These are phyloP conservation scores for Xanthia togata DNA, from an alignment of 2,888 invertebrate species.

Conservation along the genomic window DNA sequence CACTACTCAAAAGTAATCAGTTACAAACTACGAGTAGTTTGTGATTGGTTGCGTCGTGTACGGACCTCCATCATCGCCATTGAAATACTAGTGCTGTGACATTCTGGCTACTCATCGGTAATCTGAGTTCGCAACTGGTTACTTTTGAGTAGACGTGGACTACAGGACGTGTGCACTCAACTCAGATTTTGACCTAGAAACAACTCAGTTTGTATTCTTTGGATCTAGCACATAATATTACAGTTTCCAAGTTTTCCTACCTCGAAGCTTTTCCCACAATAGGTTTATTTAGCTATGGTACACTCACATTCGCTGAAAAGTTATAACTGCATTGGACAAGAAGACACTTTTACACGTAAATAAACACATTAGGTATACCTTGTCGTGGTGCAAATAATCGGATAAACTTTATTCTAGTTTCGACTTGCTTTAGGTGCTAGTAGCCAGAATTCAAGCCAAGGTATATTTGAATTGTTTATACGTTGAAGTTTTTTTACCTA, in stretches of 20 bases:
- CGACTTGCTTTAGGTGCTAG: neutral
- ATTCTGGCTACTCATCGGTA: neutral
- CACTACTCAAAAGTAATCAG: too few species aligned
- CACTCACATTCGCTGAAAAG: neutral
- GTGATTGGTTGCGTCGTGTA: too few species aligned
- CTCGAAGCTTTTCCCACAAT: neutral
- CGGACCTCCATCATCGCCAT: too few species aligned
- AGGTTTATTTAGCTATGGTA: neutral
- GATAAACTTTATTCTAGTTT: neutral
- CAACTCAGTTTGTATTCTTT: neutral
- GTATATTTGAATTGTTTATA: neutral
- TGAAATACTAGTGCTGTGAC: neutral
- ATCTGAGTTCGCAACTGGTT: neutral
- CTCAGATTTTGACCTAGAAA: neutral
- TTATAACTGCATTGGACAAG: constrained; percentile 7
- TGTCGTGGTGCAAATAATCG: neutral
- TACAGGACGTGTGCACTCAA: neutral
- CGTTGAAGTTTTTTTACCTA: neutral
- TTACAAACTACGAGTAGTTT: too few species aligned
- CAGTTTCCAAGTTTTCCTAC: neutral
- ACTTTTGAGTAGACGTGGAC: neutral
- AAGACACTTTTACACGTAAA: neutral
- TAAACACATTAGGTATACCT: neutral
- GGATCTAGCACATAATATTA: neutral
- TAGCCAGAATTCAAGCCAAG: neutral